Base-by-base conservation (phyloP, 2,888 invertebrate species). In the Bhutanitis thaidina region DNA sequence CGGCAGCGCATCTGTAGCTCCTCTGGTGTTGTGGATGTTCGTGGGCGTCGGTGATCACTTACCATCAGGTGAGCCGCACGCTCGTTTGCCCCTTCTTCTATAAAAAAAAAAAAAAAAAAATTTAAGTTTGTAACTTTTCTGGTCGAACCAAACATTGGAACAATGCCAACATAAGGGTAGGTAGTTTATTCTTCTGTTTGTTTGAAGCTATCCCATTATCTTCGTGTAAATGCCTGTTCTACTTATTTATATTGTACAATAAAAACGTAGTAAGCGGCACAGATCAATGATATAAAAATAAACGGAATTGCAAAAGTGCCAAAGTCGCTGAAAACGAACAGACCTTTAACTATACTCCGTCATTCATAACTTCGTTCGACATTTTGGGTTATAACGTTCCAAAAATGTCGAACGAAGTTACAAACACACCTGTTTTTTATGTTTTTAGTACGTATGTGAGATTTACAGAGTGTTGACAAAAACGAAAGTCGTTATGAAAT, bases 231-330 rank as follows among this genome's bases (percentile, higher is more conserved):
- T 40, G 3, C 20, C 32, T 46, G 38, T 35, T 35, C 40, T 35
- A 35, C 3, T 44, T 40, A 25, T 47, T 25, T 13, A 3, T 14
- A 8, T 8, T 38, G 15, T 10, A 48, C 8, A 35, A 47, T 40
- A 20, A 30, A 39, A n/a, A 39, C 5, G 9, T 27, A 9, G 27
- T 27, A 20, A 43, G 7, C 20, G 20, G 7, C 1, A 20, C 16
- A 13, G 37, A 15, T 20, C 43, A 43, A 38, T 43, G 38, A 38
- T 9, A 16, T 14, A 37, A 2, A 13, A 14, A 32, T 20, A 16
- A 49, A 25, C 14, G 4, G 32, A 32, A 29, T 49, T 49, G 43
- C 43, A 38, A 43, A 32, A 14, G 29, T 37, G 49, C 38, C 43
- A 43, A 43, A 37, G 10, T 14, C 20, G 5, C 37, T 8, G 27